These are phyloP conservation scores for Hepsetus odoe DNA, from an alignment of 2,113 vertebrate genomes.

Conservation along the genomic window DNA sequence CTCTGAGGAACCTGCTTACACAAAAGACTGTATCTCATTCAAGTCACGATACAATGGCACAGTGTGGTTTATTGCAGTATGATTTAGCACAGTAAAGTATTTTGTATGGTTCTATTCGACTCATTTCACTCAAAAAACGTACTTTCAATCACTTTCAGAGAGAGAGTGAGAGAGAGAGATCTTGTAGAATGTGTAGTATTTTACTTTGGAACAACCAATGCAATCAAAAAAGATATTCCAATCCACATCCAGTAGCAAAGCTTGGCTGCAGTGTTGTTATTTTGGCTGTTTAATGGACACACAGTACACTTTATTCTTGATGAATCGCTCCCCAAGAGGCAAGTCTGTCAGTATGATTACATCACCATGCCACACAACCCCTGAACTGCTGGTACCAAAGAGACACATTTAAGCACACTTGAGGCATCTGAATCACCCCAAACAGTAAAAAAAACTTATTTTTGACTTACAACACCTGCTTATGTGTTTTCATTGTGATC, in stretches of 20 bases:
- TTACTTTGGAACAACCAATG: no score
- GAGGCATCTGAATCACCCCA: background rate
- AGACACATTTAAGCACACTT: background rate
- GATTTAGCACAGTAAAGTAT: no score
- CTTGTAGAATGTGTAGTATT: no score
- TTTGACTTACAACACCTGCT: background rate
- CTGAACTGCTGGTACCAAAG: background rate
- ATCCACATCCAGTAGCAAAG: background rate
- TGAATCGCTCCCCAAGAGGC: background rate
- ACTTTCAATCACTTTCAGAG: no score
- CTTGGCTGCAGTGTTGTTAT: background rate
- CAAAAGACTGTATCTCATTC: no score
- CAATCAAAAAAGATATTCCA: no score
- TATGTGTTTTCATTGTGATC: background rate
- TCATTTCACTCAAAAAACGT: no score
- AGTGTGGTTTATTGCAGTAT: no score
- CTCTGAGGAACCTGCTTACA: no score
- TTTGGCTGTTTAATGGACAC: background rate
- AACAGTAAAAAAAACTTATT: background rate
- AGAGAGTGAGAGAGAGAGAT: no score
- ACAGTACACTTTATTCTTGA: background rate
- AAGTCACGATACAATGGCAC: no score
- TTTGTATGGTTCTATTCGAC: no score
- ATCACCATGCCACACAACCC: background rate
- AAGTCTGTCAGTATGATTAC: constrained; percentile 8